Percentiles rank a stretch among this genome's conserved stretches.
phyloP scores from a whole-genome alignment of 2,113 vertebrate species.

The Gavialis gangeticus region DNA sequence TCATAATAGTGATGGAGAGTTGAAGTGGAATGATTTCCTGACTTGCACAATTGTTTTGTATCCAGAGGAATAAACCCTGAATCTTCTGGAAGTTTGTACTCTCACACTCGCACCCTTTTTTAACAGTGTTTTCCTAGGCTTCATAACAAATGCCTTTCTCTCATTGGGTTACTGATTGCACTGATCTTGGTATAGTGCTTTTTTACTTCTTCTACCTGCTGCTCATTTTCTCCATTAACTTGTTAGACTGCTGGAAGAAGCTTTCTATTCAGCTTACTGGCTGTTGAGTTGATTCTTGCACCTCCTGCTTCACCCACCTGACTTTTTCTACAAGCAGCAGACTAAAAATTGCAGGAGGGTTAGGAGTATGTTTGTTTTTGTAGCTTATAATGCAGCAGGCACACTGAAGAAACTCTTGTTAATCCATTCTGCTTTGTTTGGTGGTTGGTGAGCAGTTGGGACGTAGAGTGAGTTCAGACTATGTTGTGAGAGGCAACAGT shows the following conservation, averaged over 20 bases:
- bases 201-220: background rate
- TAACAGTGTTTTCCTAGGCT: background rate
- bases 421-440: rapidly evolving
- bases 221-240: background rate
- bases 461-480: background rate
- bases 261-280: background rate
- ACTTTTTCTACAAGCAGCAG: background rate
- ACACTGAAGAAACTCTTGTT: background rate
- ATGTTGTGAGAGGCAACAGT: no score
- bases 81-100: background rate
- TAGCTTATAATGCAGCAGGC: background rate
- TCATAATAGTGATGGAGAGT: background rate
- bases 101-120: background rate
- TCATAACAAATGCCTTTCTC: background rate
- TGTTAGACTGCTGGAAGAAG: background rate
- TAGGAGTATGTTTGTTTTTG: background rate
- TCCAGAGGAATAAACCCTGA: background rate
- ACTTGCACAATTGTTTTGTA: background rate
- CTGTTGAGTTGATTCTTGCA: background rate
- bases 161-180: background rate
- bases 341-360: background rate
- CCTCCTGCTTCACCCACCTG: background rate
- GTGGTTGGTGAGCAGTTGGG: background rate
- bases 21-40: background rate
- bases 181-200: background rate